Percentiles rank a stretch among this genome's conserved stretches.
phyloP scores from a whole-genome alignment of 2,797 vertebrate genomes.

The Telmatherina bonti region DNA sequence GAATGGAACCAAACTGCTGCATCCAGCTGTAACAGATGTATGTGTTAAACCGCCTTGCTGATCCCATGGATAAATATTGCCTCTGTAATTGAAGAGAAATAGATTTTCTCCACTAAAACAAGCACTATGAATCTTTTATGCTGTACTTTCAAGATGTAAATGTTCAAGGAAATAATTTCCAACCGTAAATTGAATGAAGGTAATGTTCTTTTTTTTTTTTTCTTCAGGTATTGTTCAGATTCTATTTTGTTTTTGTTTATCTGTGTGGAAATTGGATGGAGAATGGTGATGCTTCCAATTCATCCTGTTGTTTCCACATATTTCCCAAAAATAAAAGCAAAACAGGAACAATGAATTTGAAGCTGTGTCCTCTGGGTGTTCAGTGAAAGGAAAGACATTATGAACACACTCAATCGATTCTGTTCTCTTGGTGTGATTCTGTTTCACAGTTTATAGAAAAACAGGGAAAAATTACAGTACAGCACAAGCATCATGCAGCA shows the following conservation, averaged over 20 bases:
- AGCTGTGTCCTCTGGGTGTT: constrained; percentile 30
- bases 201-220: constrained; percentile 66
- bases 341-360: constrained; percentile 39
- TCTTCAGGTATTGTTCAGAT: too few species aligned
- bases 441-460: background rate
- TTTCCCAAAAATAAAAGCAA: constrained; percentile 34
- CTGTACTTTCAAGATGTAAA: constrained; percentile 68
- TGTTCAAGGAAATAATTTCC: constrained; percentile 65
- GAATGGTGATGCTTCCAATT: constrained; percentile 26
- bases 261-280: constrained; percentile 39
- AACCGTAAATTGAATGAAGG: constrained; percentile 63
- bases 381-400: constrained; percentile 25
- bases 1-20: constrained; percentile 63
- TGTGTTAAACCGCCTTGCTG: constrained; percentile 57
- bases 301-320: constrained; percentile 36
- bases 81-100: constrained; percentile 66
- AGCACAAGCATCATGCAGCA: too few species aligned
- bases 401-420: background rate
- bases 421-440: background rate
- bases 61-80: constrained; percentile 72
- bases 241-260: constrained; percentile 59
- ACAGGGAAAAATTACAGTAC: too few species aligned
- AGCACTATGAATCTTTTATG: constrained; percentile 78
- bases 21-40: constrained; percentile 54
- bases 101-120: constrained; percentile 63